Conservation (phyloP, 2,797 vertebrate species). For the Myotis myotis region DNA sequence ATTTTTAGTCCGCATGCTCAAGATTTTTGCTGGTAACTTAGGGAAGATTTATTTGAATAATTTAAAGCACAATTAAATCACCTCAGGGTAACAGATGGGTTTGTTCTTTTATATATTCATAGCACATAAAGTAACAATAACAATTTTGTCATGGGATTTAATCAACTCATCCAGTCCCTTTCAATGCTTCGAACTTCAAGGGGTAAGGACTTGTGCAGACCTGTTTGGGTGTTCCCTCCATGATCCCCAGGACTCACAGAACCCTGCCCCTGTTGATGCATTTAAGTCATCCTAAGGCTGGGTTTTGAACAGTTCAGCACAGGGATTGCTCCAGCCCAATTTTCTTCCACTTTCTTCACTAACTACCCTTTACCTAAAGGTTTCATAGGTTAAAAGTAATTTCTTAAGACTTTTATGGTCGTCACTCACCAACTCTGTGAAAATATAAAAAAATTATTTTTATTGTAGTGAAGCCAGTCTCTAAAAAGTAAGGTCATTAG, state of each 20-base stretch:
- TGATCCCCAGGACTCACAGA: neutral
- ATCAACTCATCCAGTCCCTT: neutral
- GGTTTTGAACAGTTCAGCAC: neutral
- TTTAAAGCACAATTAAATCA: constrained; percentile 7
- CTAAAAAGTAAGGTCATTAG: constrained; percentile 33
- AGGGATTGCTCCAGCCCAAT: neutral
- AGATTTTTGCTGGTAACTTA: neutral
- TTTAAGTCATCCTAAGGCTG: too few species aligned
- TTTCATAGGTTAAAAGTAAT: neutral
- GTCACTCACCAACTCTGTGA: neutral
- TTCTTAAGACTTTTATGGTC: neutral
- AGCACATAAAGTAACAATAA: neutral
- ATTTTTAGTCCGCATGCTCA: neutral
- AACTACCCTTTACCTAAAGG: neutral
- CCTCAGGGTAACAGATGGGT: neutral
- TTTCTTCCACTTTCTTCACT: neutral
- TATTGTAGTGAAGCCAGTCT: constrained; percentile 34
- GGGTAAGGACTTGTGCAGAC: neutral
- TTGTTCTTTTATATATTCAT: constrained; percentile 19
- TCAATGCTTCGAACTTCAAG: neutral
- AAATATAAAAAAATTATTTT: constrained; percentile 48
- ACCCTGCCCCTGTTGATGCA: neutral
- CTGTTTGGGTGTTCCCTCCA: fast-evolving
- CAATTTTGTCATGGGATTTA: neutral
- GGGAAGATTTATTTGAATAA: neutral